Evolutionary conservation across 1,140 invertebrate genomes (phyloP).

Genomic region (Sminthurides bifidus): DNA sequence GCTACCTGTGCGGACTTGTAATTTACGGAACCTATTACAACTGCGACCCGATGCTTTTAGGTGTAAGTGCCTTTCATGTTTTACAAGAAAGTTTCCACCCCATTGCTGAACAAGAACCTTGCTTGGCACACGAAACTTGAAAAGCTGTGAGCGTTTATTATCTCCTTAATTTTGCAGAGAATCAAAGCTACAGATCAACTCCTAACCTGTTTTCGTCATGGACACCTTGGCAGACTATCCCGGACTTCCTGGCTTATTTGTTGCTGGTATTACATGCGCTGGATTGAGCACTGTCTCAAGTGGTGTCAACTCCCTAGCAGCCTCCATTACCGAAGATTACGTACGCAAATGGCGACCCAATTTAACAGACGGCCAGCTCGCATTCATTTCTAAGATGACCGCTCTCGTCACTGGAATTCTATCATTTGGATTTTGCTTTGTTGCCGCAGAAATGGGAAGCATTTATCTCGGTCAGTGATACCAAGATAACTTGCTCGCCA

Average conservation of each 20-base stretch:
- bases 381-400: constrained; percentile 11
- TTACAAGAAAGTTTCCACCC: neutral
- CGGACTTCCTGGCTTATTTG: constrained; percentile 24
- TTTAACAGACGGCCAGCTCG: constrained; percentile 7
- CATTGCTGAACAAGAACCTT: neutral
- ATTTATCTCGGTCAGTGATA: constrained; percentile 23
- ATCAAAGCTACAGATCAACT: constrained; percentile 33
- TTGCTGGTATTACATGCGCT: constrained; percentile 28
- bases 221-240: constrained; percentile 36
- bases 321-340: constrained; percentile 73
- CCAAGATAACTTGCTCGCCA: neutral
- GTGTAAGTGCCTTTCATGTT: neutral
- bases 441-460: constrained; percentile 27
- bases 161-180: constrained; percentile 9
- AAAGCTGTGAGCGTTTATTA: neutral
- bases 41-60: constrained; percentile 13
- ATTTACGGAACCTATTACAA: constrained; percentile 19
- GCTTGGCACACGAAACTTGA: neutral
- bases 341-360: constrained; percentile 39
- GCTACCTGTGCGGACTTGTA: constrained; percentile 14
- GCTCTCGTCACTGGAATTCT: constrained; percentile 11
- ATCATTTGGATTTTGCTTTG: constrained; percentile 20
- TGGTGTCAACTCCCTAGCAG: constrained; percentile 67
- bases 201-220: constrained; percentile 40
- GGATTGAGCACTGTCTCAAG: constrained; percentile 59